Conservation (phyloP, 2,888 invertebrate species). For the Hirtodrosophila trivittata region DNA sequence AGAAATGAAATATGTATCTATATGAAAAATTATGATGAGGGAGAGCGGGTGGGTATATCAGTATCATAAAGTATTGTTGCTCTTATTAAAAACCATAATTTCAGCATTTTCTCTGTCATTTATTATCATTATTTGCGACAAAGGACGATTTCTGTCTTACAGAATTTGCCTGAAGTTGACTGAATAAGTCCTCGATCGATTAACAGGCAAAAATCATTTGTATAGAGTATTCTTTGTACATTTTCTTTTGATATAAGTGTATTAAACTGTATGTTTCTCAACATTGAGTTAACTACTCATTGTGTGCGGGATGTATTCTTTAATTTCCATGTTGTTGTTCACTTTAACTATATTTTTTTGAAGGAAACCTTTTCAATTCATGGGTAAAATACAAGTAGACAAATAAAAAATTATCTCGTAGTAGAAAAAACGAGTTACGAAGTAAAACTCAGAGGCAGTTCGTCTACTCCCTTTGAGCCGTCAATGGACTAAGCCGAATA, state of each 20-base stretch:
- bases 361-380: too few relatives aligned
- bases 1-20: conserved; percentile 26
- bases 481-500: conserved; percentile 22
- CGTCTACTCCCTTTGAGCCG: conserved; percentile 3
- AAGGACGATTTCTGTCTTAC: conserved; percentile 13
- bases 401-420: too few relatives aligned
- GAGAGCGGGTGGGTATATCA: conserved; percentile 10
- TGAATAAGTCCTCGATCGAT: conserved; percentile 10
- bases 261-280: too few relatives aligned
- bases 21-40: conserved; percentile 30
- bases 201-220: neutral
- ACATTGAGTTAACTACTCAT: too few relatives aligned
- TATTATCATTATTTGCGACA: conserved; percentile 73
- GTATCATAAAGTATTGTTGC: conserved; percentile 64
- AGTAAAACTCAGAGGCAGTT: conserved; percentile 23
- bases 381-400: too few relatives aligned
- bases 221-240: too few relatives aligned
- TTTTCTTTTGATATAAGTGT: too few relatives aligned
- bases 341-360: too few relatives aligned
- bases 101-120: conserved; percentile 72
- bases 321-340: too few relatives aligned
- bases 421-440: conserved; percentile 1
- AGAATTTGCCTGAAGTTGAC: conserved; percentile 5
- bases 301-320: too few relatives aligned
- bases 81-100: conserved; percentile 75